These are phyloP conservation scores for Listronotus oregonensis DNA, from an alignment of 1,140 invertebrate genomes.

Conservation along the genomic window DNA sequence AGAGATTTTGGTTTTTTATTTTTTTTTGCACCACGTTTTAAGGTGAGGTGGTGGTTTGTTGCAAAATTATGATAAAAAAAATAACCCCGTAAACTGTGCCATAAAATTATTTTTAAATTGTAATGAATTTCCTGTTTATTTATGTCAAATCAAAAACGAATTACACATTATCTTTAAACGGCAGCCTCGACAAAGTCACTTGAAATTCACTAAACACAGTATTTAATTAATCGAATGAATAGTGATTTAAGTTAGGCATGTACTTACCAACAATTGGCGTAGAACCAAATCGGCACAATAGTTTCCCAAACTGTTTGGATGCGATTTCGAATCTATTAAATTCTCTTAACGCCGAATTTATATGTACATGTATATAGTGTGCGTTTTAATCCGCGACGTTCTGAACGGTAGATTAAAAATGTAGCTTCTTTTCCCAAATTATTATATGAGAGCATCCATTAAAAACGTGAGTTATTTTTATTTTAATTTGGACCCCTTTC, in stretches of 20 bases:
- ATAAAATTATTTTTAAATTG: no score
- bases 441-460: conserved; percentile 7
- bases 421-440: background rate
- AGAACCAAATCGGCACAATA: conserved; percentile 53
- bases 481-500: no score
- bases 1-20: no score
- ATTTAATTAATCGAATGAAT: conserved; percentile 53
- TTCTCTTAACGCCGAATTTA: conserved; percentile 48
- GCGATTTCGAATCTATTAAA: conserved; percentile 52
- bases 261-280: conserved; percentile 52
- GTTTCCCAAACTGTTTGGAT: conserved; percentile 50
- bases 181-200: conserved; percentile 11
- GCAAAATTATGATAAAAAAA: no score
- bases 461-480: no score
- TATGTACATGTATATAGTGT: conserved; percentile 44
- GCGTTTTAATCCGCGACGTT: conserved; percentile 8
- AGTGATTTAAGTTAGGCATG: conserved; percentile 50
- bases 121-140: no score
- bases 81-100: no score
- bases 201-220: conserved; percentile 32
- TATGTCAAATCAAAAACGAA: no score
- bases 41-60: no score
- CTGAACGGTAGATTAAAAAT: conserved; percentile 5
- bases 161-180: conserved; percentile 9
- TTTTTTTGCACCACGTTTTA: no score